These are phyloP conservation scores for Tenthredo amoena DNA, from an alignment of 2,888 invertebrate genomes.

Conservation along the genomic window DNA sequence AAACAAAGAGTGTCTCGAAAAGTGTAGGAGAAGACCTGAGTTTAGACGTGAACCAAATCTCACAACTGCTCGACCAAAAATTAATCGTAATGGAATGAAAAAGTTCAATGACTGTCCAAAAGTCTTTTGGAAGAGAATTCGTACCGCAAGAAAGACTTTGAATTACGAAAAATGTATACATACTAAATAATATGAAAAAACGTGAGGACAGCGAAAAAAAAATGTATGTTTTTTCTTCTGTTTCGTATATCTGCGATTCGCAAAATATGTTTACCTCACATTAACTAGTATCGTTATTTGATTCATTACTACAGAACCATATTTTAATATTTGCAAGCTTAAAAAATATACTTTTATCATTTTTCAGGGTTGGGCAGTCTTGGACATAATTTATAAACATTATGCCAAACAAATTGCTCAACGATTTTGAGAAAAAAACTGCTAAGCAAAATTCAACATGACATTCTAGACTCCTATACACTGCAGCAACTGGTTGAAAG, in stretches of 20 bases:
- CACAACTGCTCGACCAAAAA: not conserved
- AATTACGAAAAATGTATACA: not conserved
- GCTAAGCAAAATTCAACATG: not conserved
- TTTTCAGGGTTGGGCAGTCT: not conserved
- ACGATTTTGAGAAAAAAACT: not conserved
- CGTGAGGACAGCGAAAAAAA: not conserved
- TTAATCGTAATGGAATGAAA: not conserved
- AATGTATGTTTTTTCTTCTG: not conserved
- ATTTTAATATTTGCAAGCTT: not conserved
- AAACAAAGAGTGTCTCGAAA: conserved; percentile 11
- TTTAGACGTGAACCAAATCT: not conserved
- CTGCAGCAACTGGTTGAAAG: not conserved
- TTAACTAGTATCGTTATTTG: not conserved
- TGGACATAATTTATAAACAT: not conserved
- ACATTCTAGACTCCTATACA: not conserved
- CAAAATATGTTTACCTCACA: not conserved
- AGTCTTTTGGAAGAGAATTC: not conserved
- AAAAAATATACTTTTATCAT: not conserved
- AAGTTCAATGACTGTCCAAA: not conserved
- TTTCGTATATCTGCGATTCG: not conserved
- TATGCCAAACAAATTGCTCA: not conserved
- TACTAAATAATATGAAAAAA: not conserved
- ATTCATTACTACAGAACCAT: not conserved
- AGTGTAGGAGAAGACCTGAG: conserved; percentile 15
- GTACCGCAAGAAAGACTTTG: not conserved